These are phyloP conservation scores for Eupithecia insigniata DNA, from an alignment of 2,888 invertebrate species.

Conservation along the genomic window DNA sequence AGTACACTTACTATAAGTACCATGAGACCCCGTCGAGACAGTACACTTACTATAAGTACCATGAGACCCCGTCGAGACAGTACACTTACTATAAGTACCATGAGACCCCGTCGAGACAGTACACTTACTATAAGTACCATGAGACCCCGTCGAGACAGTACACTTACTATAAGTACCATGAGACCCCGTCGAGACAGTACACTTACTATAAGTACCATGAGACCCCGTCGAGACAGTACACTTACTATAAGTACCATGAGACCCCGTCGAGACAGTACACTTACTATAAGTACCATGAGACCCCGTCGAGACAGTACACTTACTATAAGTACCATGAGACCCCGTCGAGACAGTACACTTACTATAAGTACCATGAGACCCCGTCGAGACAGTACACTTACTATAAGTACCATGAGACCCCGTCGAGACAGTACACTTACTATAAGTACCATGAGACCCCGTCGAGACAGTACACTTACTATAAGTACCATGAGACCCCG, in stretches of 20 bases:
- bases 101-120: not conserved
- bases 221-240: not conserved
- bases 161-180: not conserved
- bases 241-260: not conserved
- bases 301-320: not conserved
- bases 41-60: not conserved
- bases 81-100: not conserved
- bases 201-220: not conserved
- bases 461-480: not conserved
- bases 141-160: not conserved
- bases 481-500: too few relatives aligned
- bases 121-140: not conserved
- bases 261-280: not conserved
- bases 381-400: not conserved
- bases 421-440: not conserved
- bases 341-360: not conserved
- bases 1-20: not conserved
- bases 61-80: not conserved
- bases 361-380: too few relatives aligned
- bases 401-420: too few relatives aligned
- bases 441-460: too few relatives aligned
- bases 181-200: not conserved
- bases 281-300: not conserved
- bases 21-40: not conserved
- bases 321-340: too few relatives aligned